These are phyloP conservation scores for Crossaster papposus DNA, from an alignment of 53 echinoderm and acorn worm species.

Conservation along the genomic window DNA sequence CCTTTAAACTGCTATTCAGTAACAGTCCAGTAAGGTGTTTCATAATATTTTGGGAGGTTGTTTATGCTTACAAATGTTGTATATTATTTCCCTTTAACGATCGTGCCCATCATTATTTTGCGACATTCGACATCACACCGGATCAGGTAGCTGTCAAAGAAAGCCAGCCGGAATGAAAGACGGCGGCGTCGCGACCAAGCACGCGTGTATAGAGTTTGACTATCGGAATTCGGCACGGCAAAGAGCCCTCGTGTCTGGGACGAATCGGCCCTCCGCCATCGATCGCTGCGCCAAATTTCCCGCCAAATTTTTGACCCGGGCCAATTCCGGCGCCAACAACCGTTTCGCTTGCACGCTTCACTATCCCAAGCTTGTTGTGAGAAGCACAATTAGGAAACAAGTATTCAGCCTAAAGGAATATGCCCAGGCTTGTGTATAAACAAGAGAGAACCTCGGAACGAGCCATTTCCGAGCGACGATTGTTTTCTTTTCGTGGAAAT, in stretches of 20 bases:
- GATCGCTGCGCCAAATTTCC: slow-evolving; percentile 39
- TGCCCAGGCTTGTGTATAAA: neutral
- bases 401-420: neutral
- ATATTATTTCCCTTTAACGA: too few relatives aligned
- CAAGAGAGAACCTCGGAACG: neutral
- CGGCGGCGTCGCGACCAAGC: slow-evolving; percentile 1
- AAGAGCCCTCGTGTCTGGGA: slow-evolving; percentile 46
- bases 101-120: neutral
- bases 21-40: too few relatives aligned
- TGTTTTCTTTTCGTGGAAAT: neutral
- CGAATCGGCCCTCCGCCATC: slow-evolving; percentile 20
- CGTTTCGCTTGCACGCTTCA: slow-evolving; percentile 13
- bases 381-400: neutral
- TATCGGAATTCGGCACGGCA: slow-evolving; percentile 34
- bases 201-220: neutral
- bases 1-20: too few relatives aligned
- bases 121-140: neutral
- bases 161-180: neutral
- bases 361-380: neutral
- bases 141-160: slow-evolving; percentile 24
- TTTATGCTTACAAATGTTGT: too few relatives aligned
- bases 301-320: slow-evolving; percentile 49
- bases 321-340: slow-evolving; percentile 20
- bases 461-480: neutral
- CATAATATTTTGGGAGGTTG: too few relatives aligned